phyloP scores from a whole-genome alignment of 2,888 invertebrate species.

The Eilema sororculum region DNA sequence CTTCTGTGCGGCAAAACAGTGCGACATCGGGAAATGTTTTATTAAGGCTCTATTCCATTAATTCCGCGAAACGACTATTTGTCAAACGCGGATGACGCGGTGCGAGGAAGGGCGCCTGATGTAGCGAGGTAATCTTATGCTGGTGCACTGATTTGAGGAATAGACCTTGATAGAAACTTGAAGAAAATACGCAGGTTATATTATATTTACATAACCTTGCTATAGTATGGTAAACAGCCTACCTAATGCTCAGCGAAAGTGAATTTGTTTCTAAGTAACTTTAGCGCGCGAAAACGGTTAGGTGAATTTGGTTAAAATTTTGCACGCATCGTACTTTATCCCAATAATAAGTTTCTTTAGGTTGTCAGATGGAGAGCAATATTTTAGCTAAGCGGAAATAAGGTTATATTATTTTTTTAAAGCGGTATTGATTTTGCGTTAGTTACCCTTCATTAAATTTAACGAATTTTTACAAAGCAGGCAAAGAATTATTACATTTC shows the following conservation, averaged over 20 bases:
- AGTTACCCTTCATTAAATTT: not conserved
- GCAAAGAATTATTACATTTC: not conserved
- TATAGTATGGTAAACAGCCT: too few relatives aligned
- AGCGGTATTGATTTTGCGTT: too few relatives aligned
- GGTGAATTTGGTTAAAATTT: not conserved
- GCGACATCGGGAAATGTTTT: constrained; percentile 29
- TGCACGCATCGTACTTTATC: not conserved
- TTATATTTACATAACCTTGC: not conserved
- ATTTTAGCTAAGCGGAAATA: not conserved
- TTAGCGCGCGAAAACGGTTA: not conserved
- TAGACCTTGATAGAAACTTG: constrained; percentile 6
- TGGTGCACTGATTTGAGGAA: constrained; percentile 19
- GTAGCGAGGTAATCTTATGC: constrained; percentile 10
- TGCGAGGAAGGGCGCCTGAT: constrained; percentile 3
- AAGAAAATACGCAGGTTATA: not conserved
- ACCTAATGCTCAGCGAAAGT: not conserved
- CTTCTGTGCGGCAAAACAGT: constrained; percentile 22
- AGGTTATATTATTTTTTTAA: not conserved
- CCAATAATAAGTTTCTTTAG: not conserved
- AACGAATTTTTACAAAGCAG: not conserved
- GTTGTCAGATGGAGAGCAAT: not conserved
- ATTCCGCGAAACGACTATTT: constrained; percentile 43
- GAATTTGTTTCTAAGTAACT: not conserved
- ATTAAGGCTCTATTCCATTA: constrained; percentile 32
- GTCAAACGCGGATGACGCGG: constrained; percentile 27